phyloP scores from a whole-genome alignment of 2,888 invertebrate genomes.

The Calameuta filiformis region DNA sequence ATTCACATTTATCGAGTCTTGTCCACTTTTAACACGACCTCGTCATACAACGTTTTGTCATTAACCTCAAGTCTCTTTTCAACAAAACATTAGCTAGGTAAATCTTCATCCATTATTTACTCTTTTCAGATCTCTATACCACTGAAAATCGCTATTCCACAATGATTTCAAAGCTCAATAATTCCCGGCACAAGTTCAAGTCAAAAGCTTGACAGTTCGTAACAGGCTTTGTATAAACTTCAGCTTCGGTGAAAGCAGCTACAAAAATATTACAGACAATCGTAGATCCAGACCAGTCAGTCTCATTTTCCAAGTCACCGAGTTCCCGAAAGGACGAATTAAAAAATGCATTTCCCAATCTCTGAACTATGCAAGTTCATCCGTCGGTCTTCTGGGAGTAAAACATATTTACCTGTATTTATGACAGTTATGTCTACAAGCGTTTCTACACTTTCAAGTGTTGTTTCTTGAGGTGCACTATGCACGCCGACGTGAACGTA shows the following conservation, averaged over 20 bases:
- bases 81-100: neutral
- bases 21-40: neutral
- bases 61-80: neutral
- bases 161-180: neutral
- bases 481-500: slow-evolving; percentile 27
- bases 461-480: slow-evolving; percentile 34
- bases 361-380: neutral
- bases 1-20: neutral
- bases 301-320: neutral
- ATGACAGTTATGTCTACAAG: slow-evolving; percentile 42
- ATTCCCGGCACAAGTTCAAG: neutral
- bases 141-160: neutral
- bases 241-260: neutral
- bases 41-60: neutral
- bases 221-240: neutral
- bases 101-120: neutral
- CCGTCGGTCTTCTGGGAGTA: slow-evolving; percentile 36
- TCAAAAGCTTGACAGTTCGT: neutral
- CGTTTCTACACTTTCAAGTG: slow-evolving; percentile 33
- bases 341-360: neutral
- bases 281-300: neutral
- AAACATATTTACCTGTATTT: slow-evolving; percentile 37
- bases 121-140: neutral
- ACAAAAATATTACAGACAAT: neutral
- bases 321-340: neutral